Conservation (phyloP, 2,888 invertebrate species). For the Trilocha varians region DNA sequence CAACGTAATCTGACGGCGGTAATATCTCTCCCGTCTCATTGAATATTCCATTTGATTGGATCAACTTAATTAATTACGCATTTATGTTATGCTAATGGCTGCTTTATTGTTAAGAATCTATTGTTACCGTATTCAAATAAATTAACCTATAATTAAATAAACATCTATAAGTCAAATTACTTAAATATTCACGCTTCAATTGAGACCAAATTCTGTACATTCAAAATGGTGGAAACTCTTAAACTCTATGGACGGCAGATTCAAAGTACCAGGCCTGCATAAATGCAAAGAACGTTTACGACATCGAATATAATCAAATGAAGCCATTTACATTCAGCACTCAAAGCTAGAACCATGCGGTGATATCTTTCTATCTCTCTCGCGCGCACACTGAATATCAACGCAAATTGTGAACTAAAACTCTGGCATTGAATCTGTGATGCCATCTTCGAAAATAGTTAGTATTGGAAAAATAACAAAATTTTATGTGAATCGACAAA, state of each 20-base stretch:
- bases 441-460: slow-evolving; percentile 36
- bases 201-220: too few relatives aligned
- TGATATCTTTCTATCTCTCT: slow-evolving; percentile 37
- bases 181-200: too few relatives aligned
- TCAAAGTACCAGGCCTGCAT: slow-evolving; percentile 49
- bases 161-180: too few relatives aligned
- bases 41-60: neutral
- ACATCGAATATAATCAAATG: slow-evolving; percentile 63
- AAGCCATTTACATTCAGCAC: slow-evolving; percentile 67
- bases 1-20: slow-evolving; percentile 1
- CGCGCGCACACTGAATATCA: slow-evolving; percentile 54
- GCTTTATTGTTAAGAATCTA: too few relatives aligned
- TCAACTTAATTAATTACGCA: slow-evolving; percentile 1
- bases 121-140: too few relatives aligned
- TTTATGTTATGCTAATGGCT: too few relatives aligned
- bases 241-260: slow-evolving; percentile 28
- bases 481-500: slow-evolving; percentile 48
- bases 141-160: too few relatives aligned
- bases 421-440: slow-evolving; percentile 43
- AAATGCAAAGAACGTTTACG: slow-evolving; percentile 59
- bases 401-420: slow-evolving; percentile 59
- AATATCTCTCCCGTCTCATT: neutral
- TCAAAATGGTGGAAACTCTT: neutral
- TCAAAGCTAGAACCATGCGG: slow-evolving; percentile 37
- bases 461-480: slow-evolving; percentile 56